Evolutionary conservation across 2,888 invertebrate genomes (phyloP).

Genomic region (Eupithecia pulchellata): DNA sequence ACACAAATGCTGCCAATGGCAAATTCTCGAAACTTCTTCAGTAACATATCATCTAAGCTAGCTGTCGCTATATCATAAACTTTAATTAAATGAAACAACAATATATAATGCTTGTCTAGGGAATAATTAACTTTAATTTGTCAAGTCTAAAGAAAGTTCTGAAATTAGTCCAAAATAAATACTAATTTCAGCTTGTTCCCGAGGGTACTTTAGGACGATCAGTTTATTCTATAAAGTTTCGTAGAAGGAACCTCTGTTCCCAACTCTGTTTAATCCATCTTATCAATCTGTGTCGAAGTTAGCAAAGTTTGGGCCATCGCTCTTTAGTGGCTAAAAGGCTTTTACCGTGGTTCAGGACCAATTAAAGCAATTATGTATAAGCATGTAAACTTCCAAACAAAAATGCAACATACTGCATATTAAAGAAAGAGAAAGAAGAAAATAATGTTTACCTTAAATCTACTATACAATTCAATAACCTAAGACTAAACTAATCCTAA

Average conservation of each 20-base stretch:
- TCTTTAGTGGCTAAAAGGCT: background rate
- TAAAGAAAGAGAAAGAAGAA: too few species aligned
- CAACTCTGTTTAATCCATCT: constrained; percentile 30
- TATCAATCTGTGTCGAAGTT: constrained; percentile 42
- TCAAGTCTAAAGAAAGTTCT: background rate
- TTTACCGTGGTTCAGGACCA: background rate
- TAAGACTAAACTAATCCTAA: too few species aligned
- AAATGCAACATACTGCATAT: too few species aligned
- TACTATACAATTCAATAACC: too few species aligned
- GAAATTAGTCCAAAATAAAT: constrained; percentile 1
- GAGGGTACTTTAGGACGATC: constrained; percentile 1
- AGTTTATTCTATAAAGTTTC: constrained; percentile 13
- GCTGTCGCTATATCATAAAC: background rate
- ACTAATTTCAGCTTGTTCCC: background rate
- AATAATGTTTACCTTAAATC: too few species aligned
- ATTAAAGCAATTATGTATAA: background rate
- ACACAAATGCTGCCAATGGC: too few species aligned
- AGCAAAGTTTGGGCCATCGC: constrained; percentile 31
- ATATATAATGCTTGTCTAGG: background rate
- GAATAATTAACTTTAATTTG: background rate
- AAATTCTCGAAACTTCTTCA: too few species aligned
- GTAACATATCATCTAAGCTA: too few species aligned
- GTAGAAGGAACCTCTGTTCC: constrained; percentile 2
- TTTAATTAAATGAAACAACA: background rate
- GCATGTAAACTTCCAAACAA: too few species aligned